Evolutionary conservation across 2,888 invertebrate genomes (phyloP), one percentile per base, ranked within the genome.

Genomic region (Caenorhabditis panamensis): DNA sequence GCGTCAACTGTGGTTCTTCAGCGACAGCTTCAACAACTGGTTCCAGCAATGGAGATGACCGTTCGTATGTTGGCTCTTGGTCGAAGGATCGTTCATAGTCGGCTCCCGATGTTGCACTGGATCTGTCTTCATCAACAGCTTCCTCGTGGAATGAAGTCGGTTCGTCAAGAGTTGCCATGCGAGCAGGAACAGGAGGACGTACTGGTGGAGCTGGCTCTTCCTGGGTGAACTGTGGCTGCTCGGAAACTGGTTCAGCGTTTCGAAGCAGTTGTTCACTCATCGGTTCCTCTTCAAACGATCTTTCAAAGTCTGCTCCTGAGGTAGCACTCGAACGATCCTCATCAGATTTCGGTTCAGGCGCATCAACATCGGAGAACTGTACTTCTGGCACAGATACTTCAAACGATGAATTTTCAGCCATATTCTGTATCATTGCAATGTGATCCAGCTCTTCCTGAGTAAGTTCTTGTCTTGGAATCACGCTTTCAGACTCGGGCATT

Each of bases 1-100:
- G 63, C 2, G 82, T 84, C 61, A 84, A 36, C 49, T 67, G 51
- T 13, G 36, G 53, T 26, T 79, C 73, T 36, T 54, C 41, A 2
- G 22, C 2, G 8, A 47, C 62, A n/a, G n/a, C n/a, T n/a, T n/a
- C n/a, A n/a, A n/a, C n/a, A n/a, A n/a, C n/a, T n/a, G n/a, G n/a
- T n/a, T n/a, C n/a, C n/a, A n/a, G n/a, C n/a, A n/a, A n/a, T n/a
- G n/a, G n/a, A n/a, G n/a, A n/a, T n/a, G n/a, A n/a, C n/a, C n/a
- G 41, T 11, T 22, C 20, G 16, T 54, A 36, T 18, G 18, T 3
- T 24, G 66, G 56, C 16, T 58, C 58, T 1, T n/a, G 3, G 1
- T 36, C 54, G 26, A 37, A 54, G 9, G 36, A 53, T 22, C n/a
- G 8, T 9, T 13, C 54, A n/a, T 37, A 31, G 41, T 54, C 54